Evolutionary conservation across 2,888 invertebrate species (phyloP).

Genomic region (Drosophila flavopinicola): DNA sequence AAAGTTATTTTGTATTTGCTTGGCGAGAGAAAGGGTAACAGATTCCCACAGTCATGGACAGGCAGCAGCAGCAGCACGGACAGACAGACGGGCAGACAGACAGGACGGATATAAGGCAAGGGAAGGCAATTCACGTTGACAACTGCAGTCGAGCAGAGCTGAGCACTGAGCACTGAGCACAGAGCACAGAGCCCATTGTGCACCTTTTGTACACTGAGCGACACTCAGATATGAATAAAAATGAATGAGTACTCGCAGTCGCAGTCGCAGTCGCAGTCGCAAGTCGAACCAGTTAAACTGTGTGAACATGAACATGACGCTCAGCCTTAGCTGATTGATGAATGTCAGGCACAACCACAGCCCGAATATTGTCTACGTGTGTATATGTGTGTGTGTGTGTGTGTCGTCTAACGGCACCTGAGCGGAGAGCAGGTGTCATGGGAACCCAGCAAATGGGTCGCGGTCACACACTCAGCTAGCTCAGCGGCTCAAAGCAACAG

Average conservation of each 20-base stretch:
- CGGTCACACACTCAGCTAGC: constrained; percentile 55
- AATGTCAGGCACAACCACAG: constrained; percentile 63
- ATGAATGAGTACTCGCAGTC: constrained; percentile 52
- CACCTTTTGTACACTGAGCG: constrained; percentile 25
- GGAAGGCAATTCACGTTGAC: constrained; percentile 66
- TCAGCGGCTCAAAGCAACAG: constrained; percentile 5
- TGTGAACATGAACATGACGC: constrained; percentile 60
- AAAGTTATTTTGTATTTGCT: constrained; percentile 72
- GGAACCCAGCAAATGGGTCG: constrained; percentile 64
- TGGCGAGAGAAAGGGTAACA: constrained; percentile 80
- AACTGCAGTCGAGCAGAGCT: constrained; percentile 47
- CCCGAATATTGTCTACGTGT: constrained; percentile 12
- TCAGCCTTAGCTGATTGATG: constrained; percentile 65
- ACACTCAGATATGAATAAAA: constrained; percentile 55
- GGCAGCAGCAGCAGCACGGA: constrained; percentile 18
- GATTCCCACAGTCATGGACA: constrained; percentile 78
- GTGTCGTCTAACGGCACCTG: constrained; percentile 52
- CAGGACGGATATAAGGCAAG: constrained; percentile 8
- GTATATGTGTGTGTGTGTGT: constrained; percentile 5
- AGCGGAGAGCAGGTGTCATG: constrained; percentile 69
- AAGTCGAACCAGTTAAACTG: constrained; percentile 52
- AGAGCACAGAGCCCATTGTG: constrained; percentile 55
- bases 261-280: constrained; percentile 12
- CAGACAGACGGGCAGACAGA: constrained; percentile 6
- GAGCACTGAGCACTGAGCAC: constrained; percentile 9